Evolutionary conservation across 2,113 vertebrate genomes (phyloP).

Genomic region (Xiphophorus couchianus): DNA sequence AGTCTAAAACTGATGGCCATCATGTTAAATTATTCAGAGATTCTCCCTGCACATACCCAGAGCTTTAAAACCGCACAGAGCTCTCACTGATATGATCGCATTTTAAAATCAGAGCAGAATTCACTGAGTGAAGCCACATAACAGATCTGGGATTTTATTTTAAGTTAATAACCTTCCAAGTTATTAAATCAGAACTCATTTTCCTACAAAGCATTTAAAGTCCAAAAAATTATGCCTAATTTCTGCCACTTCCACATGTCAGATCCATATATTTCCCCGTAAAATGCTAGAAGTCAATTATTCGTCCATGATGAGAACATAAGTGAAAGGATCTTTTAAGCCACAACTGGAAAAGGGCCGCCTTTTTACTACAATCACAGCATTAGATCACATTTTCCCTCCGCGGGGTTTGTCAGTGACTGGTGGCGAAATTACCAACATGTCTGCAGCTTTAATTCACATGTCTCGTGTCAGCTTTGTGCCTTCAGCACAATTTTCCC

Average conservation of each 20-base stretch:
- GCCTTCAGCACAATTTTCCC: slow-evolving; percentile 77
- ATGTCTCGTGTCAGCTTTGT: slow-evolving; percentile 79
- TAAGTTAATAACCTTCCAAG: not conserved
- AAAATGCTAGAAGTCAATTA: slow-evolving; percentile 61
- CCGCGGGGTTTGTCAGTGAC: slow-evolving; percentile 71
- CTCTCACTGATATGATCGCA: not conserved
- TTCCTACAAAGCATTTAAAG: slow-evolving; percentile 4
- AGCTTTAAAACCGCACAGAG: not conserved
- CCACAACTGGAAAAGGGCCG: slow-evolving; percentile 66
- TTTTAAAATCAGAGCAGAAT: not conserved
- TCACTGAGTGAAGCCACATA: not conserved
- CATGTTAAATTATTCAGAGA: slow-evolving; percentile 11
- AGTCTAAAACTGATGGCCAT: slow-evolving; percentile 42
- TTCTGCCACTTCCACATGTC: slow-evolving; percentile 47
- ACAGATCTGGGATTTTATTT: not conserved
- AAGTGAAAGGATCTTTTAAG: slow-evolving; percentile 67
- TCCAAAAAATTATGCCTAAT: too few species aligned
- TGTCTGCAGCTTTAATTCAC: slow-evolving; percentile 80
- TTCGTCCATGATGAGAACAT: slow-evolving; percentile 62
- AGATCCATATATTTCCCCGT: slow-evolving; percentile 54
- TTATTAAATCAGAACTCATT: not conserved
- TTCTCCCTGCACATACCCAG: slow-evolving; percentile 3
- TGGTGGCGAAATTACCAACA: slow-evolving; percentile 78
- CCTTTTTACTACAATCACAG: slow-evolving; percentile 78
- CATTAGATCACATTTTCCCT: slow-evolving; percentile 77